These are phyloP conservation scores for Heliconius hewitsoni DNA, from an alignment of 1,140 invertebrate genomes.

Conservation along the genomic window DNA sequence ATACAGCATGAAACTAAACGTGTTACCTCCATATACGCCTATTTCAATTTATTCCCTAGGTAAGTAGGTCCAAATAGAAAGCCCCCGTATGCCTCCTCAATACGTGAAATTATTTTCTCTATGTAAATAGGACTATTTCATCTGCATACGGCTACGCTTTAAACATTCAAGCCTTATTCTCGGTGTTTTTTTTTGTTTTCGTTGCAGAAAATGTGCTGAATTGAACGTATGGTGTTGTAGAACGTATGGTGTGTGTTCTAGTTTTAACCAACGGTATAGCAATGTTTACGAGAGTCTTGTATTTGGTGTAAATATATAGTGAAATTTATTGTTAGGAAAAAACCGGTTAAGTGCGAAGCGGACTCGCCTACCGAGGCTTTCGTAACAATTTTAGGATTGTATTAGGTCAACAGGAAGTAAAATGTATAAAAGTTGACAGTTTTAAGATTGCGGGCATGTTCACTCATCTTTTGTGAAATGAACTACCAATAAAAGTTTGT, in stretches of 20 bases:
- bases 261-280: not conserved
- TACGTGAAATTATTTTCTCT: conserved; percentile 56
- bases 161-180: conserved; percentile 32
- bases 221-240: not conserved
- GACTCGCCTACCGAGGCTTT: too few relatives aligned
- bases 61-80: conserved; percentile 5
- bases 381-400: too few relatives aligned
- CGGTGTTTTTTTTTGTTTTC: conserved; percentile 23
- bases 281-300: not conserved
- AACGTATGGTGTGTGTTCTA: not conserved
- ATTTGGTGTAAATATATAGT: not conserved
- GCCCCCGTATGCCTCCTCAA: conserved; percentile 38
- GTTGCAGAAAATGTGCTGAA: conserved; percentile 21
- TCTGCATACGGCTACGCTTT: conserved; percentile 47
- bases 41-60: not conserved
- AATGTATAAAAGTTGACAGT: too few relatives aligned
- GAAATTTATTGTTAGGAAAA: too few relatives aligned
- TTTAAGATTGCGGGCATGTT: too few relatives aligned
- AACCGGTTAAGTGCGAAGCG: too few relatives aligned
- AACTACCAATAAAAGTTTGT: too few relatives aligned
- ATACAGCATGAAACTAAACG: not conserved
- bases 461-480: too few relatives aligned
- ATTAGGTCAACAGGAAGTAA: too few relatives aligned
- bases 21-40: not conserved
- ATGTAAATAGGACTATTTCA: conserved; percentile 54